A percentile compares a stretch with the other conserved stretches of the same genome.
Evolutionary conservation across 1,140 invertebrate genomes (phyloP).

Genomic region (Augochlora pura): DNA sequence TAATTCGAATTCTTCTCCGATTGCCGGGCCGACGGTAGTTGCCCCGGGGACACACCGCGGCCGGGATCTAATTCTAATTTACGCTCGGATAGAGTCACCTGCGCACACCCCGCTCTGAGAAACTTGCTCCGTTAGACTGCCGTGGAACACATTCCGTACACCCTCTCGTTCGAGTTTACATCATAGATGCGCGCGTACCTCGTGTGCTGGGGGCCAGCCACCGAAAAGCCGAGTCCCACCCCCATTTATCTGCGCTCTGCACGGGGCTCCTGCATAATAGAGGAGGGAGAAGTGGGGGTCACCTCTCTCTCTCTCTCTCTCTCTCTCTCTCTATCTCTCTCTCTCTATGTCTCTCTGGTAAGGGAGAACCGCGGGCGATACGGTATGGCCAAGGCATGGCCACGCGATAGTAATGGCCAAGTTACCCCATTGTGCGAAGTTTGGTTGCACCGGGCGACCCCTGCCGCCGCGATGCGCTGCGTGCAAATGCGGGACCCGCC

Average conservation of each 20-base stretch:
- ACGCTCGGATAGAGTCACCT: conserved; percentile 53
- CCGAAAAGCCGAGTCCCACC: conserved; percentile 28
- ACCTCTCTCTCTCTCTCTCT: too few species aligned
- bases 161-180: conserved; percentile 21
- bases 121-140: conserved; percentile 41
- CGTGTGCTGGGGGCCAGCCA: conserved; percentile 23
- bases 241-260: conserved; percentile 50
- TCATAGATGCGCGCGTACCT: conserved; percentile 45
- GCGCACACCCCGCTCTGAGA: conserved; percentile 46
- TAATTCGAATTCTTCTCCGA: conserved; percentile 25
- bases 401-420: conserved; percentile 71
- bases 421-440: conserved; percentile 76
- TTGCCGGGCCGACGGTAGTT: conserved; percentile 7
- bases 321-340: too few species aligned
- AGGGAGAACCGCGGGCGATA: conserved; percentile 43
- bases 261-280: conserved; percentile 47
- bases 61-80: conserved; percentile 55
- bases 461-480: not conserved
- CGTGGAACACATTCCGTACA: conserved; percentile 29
- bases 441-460: conserved; percentile 60
- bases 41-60: conserved; percentile 27
- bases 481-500: not conserved
- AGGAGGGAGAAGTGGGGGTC: conserved; percentile 4
- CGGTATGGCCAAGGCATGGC: conserved; percentile 43
- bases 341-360: too few species aligned